Conservation (phyloP, 2,888 invertebrate genomes). For the Brachynemurus nebulosus region DNA sequence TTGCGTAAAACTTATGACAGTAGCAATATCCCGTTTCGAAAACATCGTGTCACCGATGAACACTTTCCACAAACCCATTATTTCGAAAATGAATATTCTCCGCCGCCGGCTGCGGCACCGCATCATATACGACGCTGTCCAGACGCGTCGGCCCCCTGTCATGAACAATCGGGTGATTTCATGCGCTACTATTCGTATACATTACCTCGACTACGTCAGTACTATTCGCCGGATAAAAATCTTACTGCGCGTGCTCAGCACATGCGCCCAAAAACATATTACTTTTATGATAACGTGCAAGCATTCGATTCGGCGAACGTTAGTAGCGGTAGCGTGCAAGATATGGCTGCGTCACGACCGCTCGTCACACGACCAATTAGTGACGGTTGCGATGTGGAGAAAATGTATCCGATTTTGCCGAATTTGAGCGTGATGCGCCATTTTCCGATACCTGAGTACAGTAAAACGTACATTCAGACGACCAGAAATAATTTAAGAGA, state of each 20-base stretch:
- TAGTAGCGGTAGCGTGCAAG: neutral
- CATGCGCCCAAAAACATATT: slow-evolving; percentile 5
- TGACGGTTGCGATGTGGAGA: neutral
- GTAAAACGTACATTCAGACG: slow-evolving; percentile 30
- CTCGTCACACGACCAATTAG: neutral
- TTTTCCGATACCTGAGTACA: slow-evolving; percentile 30
- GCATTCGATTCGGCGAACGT: neutral
- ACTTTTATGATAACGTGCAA: slow-evolving; percentile 9
- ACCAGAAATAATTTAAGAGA: neutral
- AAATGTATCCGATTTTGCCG: slow-evolving; percentile 11
- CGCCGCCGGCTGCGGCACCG: slow-evolving; percentile 2
- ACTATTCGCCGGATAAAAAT: slow-evolving; percentile 28
- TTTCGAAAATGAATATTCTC: slow-evolving; percentile 1
- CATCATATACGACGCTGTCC: neutral
- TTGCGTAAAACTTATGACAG: neutral
- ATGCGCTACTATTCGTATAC: slow-evolving; percentile 28
- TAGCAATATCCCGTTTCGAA: neutral
- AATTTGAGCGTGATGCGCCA: slow-evolving; percentile 13
- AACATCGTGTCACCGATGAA: neutral
- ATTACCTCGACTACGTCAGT: slow-evolving; percentile 27
- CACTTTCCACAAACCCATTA: neutral
- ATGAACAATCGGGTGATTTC: slow-evolving; percentile 26
- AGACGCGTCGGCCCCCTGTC: slow-evolving; percentile 13
- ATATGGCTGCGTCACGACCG: neutral
- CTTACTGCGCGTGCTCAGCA: slow-evolving; percentile 12